Conservation (phyloP, 2,113 vertebrate species). For the Saccopteryx leptura region DNA sequence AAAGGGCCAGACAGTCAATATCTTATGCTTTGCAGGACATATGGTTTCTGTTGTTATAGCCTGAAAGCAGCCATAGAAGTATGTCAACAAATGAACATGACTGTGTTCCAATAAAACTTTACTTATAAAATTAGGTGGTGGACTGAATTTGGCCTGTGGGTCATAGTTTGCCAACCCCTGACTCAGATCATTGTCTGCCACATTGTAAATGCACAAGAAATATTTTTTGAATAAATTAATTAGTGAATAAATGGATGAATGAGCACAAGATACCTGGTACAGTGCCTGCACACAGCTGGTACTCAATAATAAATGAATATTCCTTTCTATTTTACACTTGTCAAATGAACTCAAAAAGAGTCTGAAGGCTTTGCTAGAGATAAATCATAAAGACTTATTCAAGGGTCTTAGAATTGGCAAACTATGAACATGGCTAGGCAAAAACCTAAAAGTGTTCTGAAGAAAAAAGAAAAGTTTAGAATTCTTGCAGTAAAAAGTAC, state of each 20-base stretch:
- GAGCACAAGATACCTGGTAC: background rate
- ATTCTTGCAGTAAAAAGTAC: background rate
- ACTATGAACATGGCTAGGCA: background rate
- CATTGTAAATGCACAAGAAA: background rate
- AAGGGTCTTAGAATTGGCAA: background rate
- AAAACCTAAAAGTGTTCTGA: background rate
- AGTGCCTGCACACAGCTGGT: background rate
- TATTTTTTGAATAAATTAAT: conserved; percentile 8
- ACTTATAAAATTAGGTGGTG: background rate
- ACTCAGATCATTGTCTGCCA: background rate
- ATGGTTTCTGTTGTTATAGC: background rate
- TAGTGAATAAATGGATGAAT: conserved; percentile 3
- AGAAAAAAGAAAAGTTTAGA: background rate
- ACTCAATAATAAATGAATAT: background rate
- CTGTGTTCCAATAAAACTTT: conserved; percentile 54
- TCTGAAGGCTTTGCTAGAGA: background rate
- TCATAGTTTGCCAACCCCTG: background rate
- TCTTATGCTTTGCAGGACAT: background rate
- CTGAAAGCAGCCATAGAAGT: background rate
- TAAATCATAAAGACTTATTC: conserved; percentile 3
- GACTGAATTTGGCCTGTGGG: background rate
- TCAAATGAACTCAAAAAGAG: background rate
- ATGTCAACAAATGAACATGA: background rate
- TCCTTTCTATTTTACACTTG: background rate
- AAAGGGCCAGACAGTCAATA: background rate